Evolutionary conservation across 2,113 vertebrate species (phyloP), one percentile per base, ranked within the genome.

Genomic region (Phrynosoma blainvillii): DNA sequence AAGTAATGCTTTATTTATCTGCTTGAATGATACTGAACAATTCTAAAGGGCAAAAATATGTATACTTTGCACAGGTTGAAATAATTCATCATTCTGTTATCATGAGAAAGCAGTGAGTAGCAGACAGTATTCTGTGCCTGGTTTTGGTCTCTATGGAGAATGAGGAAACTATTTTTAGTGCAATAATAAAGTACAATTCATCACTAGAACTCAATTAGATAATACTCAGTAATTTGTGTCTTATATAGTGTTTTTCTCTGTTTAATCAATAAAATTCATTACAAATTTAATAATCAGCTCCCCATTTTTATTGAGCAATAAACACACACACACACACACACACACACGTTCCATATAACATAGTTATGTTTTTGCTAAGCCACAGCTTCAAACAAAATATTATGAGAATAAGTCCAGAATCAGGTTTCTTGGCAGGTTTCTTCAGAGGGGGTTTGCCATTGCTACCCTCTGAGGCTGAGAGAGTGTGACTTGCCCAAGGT

Each of bases 201-300:
- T 14, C 62, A 81, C 56, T 84, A 4, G 1, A 83, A 32, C 30
- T 85, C 0, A 59, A 78, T 68, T 83, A 86, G 76, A 23, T 36
- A 2, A 36, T 0, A 0, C 7, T 68, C 7, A 66, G 42, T 81
- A 85, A 85, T 79, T 27, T 40, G 0, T 14, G 75, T 56, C 87
- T 84, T 79, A 23, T 83, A 82, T 18, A 42, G 74, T 27, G 1
- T 0, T 92, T 59, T 87, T 92, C 76, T 84, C 82, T 13, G 73
- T 77, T 86, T 89, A 75, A 79, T 79, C 12, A 54, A 2, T 84
- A 65, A 87, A 82, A 1, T 40, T 88, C 81, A 89, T 74, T 89
- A 52, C 1, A 92, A 92, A 71, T 86, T 1, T 36, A 82, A 78
- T 70, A 83, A 78, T 73, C 73, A 79, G 42, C 20, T 40, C 20